These are phyloP conservation scores for Ptychoptera contaminata DNA, from an alignment of 2,888 invertebrate species.

Conservation along the genomic window DNA sequence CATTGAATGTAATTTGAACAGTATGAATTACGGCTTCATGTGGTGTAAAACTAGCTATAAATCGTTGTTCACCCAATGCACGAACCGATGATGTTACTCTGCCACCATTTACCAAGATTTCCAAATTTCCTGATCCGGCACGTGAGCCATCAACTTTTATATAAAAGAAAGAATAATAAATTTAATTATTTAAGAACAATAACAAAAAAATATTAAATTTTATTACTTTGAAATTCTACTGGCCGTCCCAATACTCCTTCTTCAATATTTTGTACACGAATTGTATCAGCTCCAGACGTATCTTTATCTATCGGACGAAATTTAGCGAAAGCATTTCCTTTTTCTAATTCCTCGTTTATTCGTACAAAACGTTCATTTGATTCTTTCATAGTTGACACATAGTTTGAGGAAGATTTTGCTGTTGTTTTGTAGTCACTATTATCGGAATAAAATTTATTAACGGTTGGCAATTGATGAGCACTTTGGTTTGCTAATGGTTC, in stretches of 20 bases:
- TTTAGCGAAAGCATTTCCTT: slow-evolving; percentile 15
- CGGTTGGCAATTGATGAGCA: too few species aligned
- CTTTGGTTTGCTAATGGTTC: too few species aligned
- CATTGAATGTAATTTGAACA: slow-evolving; percentile 90
- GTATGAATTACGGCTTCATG: slow-evolving; percentile 71
- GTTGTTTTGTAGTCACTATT: slow-evolving; percentile 23
- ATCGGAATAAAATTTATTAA: too few species aligned
- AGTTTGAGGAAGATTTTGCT: slow-evolving; percentile 28
- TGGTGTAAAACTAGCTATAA: slow-evolving; percentile 86
- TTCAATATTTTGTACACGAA: slow-evolving; percentile 72
- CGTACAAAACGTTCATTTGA: slow-evolving; percentile 25
- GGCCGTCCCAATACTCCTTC: slow-evolving; percentile 80
- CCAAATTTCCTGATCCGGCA: slow-evolving; percentile 93
- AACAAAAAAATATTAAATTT: slow-evolving; percentile 1
- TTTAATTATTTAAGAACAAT: neutral
- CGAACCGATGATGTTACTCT: slow-evolving; percentile 88
- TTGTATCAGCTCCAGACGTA: slow-evolving; percentile 62
- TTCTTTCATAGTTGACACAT: slow-evolving; percentile 29
- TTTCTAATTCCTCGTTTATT: slow-evolving; percentile 16
- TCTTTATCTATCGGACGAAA: slow-evolving; percentile 37
- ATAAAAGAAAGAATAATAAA: neutral
- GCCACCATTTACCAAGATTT: slow-evolving; percentile 88
- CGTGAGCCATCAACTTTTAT: slow-evolving; percentile 76
- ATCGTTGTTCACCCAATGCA: slow-evolving; percentile 75
- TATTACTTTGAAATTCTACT: slow-evolving; percentile 89